These are phyloP conservation scores for Halocynthia aurantium DNA, from an alignment of 23 tunicate species.

Conservation along the genomic window DNA sequence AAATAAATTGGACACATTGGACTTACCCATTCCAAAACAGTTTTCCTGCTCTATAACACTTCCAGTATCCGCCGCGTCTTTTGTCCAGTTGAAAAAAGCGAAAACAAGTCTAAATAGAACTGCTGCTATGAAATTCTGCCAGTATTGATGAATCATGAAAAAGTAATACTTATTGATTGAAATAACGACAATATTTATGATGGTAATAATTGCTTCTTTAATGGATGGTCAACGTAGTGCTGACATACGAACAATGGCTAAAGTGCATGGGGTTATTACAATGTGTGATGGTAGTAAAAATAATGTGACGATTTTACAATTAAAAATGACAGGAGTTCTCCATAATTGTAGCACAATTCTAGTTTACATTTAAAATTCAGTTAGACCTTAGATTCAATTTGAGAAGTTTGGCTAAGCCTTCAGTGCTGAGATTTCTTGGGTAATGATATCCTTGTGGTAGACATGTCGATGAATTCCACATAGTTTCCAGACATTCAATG, in stretches of 20 bases:
- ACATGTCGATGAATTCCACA: background rate
- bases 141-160: background rate
- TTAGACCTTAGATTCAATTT: background rate
- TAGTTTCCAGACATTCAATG: background rate
- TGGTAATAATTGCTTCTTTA: too few species aligned
- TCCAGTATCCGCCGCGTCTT: constrained; percentile 5
- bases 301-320: background rate
- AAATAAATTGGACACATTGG: background rate
- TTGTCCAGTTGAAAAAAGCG: background rate
- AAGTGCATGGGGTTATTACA: background rate
- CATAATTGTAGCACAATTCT: background rate
- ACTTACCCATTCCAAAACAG: constrained; percentile 30
- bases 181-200: too few species aligned
- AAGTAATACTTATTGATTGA: too few species aligned
- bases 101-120: background rate
- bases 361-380: too few species aligned
- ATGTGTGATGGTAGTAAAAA: background rate
- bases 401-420: background rate
- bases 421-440: background rate
- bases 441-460: background rate
- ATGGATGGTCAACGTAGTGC: too few species aligned
- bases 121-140: too few species aligned
- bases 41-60: background rate
- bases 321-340: background rate
- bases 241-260: too few species aligned